Evolutionary conservation across 2,888 invertebrate species (phyloP), one percentile per base, ranked within the genome.

Genomic region (Rhingia campestris): DNA sequence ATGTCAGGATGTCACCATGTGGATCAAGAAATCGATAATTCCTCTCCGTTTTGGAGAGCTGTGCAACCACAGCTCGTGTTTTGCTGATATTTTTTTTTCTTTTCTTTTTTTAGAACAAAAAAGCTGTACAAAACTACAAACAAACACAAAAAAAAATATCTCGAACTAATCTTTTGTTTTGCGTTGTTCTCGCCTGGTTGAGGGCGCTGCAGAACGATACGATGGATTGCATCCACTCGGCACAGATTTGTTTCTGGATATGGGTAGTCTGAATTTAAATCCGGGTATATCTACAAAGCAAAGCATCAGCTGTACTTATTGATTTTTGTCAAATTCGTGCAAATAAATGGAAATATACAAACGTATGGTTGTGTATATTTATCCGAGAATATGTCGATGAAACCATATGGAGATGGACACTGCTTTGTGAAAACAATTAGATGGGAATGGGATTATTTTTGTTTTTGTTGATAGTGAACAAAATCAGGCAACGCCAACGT

Each of bases 1-100:
- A 37, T 14, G 41, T 33, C 51, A 58, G 69, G 37, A 39, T 37
- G 37, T 37, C 56, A 32, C 12, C 37, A 58, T 67, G 54, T 33
- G 56, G n/a, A 56, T 37, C 45, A 14, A 37, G 41, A 64, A 74
- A 75, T 75, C 75, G 35, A 75, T 59, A 67, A 47, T 41, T 33
- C 64, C 64, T 51, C 56, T 43, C 51, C 9, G 49, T 14, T 12
- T 12, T 39, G 35, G 22, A 10, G 39, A 33, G 59, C 10, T 58
- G 7, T 30, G 22, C 22, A 49, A 30, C 39, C 10, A n/a, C 58
- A 54, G 39, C n/a, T 54, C 54, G n/a, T 63, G 41, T 61, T 54
- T 76, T 69, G 59, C 59, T 67, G 66, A 67, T 59, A 35, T 58
- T 67, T 67, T 43, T n/a, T 22, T 22, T 22, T 22, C 22, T 22